A percentile compares a stretch with the other conserved stretches of the same genome.
Evolutionary conservation across 1,140 invertebrate genomes (phyloP).

Genomic region (Akabosia matsudoensis): DNA sequence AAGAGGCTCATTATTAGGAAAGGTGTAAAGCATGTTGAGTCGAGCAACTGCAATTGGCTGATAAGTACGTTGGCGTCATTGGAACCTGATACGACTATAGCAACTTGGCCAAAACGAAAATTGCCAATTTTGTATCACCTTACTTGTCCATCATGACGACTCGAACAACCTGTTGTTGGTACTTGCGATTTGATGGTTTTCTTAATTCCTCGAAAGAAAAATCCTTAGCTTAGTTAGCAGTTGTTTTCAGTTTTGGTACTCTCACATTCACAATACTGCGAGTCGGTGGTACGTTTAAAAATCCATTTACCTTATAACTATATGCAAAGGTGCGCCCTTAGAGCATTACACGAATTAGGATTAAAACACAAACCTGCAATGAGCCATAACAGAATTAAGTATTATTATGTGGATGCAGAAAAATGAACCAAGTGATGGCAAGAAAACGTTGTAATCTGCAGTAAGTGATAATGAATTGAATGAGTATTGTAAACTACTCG

Average conservation of each 20-base stretch:
- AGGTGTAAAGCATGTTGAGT: background rate
- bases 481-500: background rate
- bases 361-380: too few species aligned
- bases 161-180: background rate
- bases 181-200: too few species aligned
- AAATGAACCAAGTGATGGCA: background rate
- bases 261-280: too few species aligned
- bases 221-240: too few species aligned
- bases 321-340: too few species aligned
- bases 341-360: too few species aligned
- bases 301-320: too few species aligned
- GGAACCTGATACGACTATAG: background rate
- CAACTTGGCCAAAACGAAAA: background rate
- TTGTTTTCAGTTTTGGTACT: too few species aligned
- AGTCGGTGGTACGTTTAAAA: too few species aligned
- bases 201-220: too few species aligned
- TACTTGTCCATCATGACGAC: background rate
- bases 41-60: too few species aligned
- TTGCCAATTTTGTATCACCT: background rate
- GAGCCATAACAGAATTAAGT: background rate
- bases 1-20: background rate
- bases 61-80: background rate
- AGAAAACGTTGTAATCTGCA: background rate
- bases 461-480: conserved; percentile 21
- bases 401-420: background rate